A percentile compares a stretch with the other conserved stretches of the same genome.
These are phyloP conservation scores for Platynereis dumerilii DNA, from an alignment of 2,888 invertebrate genomes.

Conservation along the genomic window DNA sequence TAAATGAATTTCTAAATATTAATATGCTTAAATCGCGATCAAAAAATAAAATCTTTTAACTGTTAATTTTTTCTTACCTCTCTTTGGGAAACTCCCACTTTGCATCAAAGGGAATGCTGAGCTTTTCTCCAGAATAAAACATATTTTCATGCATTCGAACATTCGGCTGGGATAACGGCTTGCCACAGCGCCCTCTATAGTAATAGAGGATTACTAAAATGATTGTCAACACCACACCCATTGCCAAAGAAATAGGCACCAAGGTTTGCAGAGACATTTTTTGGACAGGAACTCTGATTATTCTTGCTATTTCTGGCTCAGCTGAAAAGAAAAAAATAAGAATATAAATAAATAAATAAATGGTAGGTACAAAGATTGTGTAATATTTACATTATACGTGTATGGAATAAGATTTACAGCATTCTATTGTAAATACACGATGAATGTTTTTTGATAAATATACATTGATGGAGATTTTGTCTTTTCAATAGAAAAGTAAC, in stretches of 20 bases:
- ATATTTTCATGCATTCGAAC: constrained; percentile 16
- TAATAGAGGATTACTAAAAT: background rate
- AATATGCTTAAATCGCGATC: no score
- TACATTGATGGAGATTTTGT: no score
- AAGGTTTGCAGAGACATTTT: background rate
- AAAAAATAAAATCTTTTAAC: no score
- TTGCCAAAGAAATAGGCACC: background rate
- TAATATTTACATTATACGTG: no score
- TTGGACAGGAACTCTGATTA: no score
- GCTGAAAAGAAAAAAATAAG: no score
- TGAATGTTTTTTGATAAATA: background rate
- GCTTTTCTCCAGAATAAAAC: background rate
- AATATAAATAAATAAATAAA: no score
- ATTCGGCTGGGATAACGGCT: background rate
- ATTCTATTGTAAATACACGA: constrained; percentile 12
- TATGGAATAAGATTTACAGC: constrained; percentile 12
- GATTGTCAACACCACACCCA: background rate
- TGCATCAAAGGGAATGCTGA: constrained; percentile 15
- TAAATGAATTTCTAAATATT: no score
- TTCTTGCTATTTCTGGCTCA: no score
- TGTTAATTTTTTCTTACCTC: constrained; percentile 15
- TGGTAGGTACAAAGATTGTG: no score
- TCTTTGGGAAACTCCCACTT: constrained; percentile 21
- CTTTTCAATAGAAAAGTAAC: no score
- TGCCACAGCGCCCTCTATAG: no score